Percentiles rank a stretch among this genome's conserved stretches.
These are phyloP conservation scores for Orthonychiurus folsomi DNA, from an alignment of 2,888 invertebrate species.

Conservation along the genomic window DNA sequence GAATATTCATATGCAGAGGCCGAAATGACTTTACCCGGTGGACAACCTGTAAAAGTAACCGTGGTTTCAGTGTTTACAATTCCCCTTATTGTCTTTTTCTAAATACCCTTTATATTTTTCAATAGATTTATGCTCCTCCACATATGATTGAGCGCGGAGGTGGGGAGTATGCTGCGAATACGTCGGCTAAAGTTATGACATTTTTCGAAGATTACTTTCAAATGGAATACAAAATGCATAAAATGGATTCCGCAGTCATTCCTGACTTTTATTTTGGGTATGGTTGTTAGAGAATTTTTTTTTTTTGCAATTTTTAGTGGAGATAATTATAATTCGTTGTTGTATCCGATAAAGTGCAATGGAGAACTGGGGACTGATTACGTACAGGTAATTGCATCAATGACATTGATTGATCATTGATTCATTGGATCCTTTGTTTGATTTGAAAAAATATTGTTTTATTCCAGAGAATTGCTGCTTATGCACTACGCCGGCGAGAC, in stretches of 20 bases:
- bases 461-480: conserved; percentile 11
- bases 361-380: conserved; percentile 27
- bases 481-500: conserved; percentile 14
- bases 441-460: background rate
- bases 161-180: conserved; percentile 26
- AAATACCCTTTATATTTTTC: background rate
- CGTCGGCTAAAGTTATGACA: conserved; percentile 21
- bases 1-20: conserved; percentile 26
- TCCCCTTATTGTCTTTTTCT: background rate
- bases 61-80: too few relatives aligned
- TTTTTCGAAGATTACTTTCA: conserved; percentile 33
- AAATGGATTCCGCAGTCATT: conserved; percentile 34
- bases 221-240: conserved; percentile 29
- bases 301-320: too few relatives aligned
- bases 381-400: conserved; percentile 16
- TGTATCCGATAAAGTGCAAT: conserved; percentile 20
- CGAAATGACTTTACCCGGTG: conserved; percentile 23
- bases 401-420: background rate
- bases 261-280: conserved; percentile 23
- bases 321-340: too few relatives aligned
- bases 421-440: background rate
- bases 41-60: conserved; percentile 31
- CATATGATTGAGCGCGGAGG: conserved; percentile 17
- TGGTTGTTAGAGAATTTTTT: too few relatives aligned
- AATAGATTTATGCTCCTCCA: conserved; percentile 14